Base-by-base conservation (phyloP, 2,797 vertebrate species). In the Sorex maritimensis region DNA sequence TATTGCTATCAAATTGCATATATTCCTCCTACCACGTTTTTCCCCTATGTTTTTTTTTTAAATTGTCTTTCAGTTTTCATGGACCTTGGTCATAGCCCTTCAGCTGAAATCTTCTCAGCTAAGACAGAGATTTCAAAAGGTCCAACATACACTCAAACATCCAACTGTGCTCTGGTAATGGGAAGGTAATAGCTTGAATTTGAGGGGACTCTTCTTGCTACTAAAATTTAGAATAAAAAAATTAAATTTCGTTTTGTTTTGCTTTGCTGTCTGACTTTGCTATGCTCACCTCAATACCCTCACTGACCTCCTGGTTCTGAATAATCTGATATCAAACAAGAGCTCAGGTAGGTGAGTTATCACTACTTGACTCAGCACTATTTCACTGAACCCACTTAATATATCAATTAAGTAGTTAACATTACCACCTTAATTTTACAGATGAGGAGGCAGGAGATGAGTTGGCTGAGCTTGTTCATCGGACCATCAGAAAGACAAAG, bases 401-500 rank as follows among this genome's bases (percentile, higher is more conserved):
- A 6, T 28, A 13, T 24, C 6, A 24, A 28, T 52, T 14, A 92
- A n/a, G 10, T 6, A 65, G 24, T 21, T n/a, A 6, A 41, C 7
- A 78, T 14, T 11, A 13, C 65, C 34, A 5, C 15, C 41, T 84
- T 61, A 2, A 78, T 72, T 63, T 79, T 26, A 87, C 34, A 55
- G 58, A 74, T 46, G n/a, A 75, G 65, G 30, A 72, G 5, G 26
- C 6, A 21, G 49, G 73, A 75, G 49, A 41, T 1, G 11, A 38
- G 17, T 0, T 2, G 52, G 30, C 15, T 46, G 65, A 21, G n/a
- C 5, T 30, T 19, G 2, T 13, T 24, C 10, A 6, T 17, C 10
- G 0, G 1, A 13, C 0, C 0, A 15, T 14, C 38, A 69, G 34
- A 24, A 28, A 75, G 17, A 2, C 13, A 12, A 30, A 10, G 8